Evolutionary conservation across 2,888 invertebrate genomes (phyloP).

Genomic region (Polymixis flavicincta): DNA sequence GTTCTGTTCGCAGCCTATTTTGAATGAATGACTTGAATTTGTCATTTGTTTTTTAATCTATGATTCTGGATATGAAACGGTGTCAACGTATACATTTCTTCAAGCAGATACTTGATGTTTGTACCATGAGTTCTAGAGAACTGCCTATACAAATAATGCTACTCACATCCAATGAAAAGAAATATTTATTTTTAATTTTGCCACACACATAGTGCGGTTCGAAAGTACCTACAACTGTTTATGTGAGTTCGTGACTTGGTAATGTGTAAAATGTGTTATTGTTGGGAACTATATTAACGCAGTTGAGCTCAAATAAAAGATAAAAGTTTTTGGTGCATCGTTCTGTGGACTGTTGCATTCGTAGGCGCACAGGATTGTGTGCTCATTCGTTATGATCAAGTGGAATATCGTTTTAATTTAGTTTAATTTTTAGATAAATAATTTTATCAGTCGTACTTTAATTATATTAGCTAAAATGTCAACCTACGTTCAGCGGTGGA

Average conservation of each 20-base stretch:
- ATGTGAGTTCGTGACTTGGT: conserved; percentile 21
- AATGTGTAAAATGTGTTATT: conserved; percentile 36
- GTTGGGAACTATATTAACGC: conserved; percentile 36
- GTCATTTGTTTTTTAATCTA: neutral
- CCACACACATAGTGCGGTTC: neutral
- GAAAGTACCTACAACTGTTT: conserved; percentile 10
- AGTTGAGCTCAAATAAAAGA: conserved; percentile 39
- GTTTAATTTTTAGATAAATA: neutral
- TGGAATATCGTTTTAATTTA: neutral
- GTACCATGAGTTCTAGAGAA: neutral
- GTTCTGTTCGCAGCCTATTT: neutral
- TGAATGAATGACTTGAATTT: neutral
- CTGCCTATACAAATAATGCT: neutral
- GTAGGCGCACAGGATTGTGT: neutral
- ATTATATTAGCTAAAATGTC: neutral
- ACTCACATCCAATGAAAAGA: neutral
- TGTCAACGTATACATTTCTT: no score
- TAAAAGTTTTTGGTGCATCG: conserved; percentile 26
- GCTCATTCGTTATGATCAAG: neutral
- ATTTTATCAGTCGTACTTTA: neutral
- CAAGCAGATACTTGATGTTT: neutral
- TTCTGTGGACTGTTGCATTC: neutral
- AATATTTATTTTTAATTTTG: neutral
- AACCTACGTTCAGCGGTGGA: neutral
- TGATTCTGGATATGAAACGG: neutral